Base-by-base conservation (phyloP, 1,140 invertebrate genomes). In the Caerostris darwini region DNA sequence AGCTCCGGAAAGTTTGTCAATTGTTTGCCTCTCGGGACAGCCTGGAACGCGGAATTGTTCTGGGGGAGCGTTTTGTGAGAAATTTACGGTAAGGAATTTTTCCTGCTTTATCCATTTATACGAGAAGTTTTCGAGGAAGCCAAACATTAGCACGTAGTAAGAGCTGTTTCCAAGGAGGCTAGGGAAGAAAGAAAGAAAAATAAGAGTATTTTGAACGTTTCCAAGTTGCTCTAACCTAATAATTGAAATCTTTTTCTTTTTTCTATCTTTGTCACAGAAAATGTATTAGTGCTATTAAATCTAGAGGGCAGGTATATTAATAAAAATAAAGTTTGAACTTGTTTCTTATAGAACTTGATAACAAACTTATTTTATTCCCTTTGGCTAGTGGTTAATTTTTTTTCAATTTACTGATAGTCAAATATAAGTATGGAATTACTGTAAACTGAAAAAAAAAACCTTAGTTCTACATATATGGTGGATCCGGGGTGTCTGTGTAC, bases 41-140 rank as follows among this genome's bases (percentile, higher is more conserved):
- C 34, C 5, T 3, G 17, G 3, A 54, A 10, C 53, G 10, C 12
- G 64, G 67, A 88, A 88, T 50, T 50, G 86, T 88, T 61, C 5
- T 10, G 5, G 7, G 17, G 58, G 12, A 69, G 67, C 61, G 6
- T 50, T 90, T 69, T 69, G 12, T 7, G 19, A 53, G 88, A 34
- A 90, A 71, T 90, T 90, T 90, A 90, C 88, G 88, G 71, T 54
- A 50, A 77, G 88, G 10, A 71, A 12, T 53, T 88, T 88, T 64
- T 34, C 34, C 8, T 14, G 12, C 64, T n/a, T 64, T 88, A 56
- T 64, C 59, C 86, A 61, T 88, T 85, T 85, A 85, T 17, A 57
- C 14, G 12, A 19, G 53, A 85, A 77, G 10, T 50, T 53, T 34
- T 50, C 0, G 8, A 5, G 34, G 34, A 77, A 77, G 53, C 34